These are phyloP conservation scores for Drosophila phalerata DNA, from an alignment of 2,888 invertebrate species.

Conservation along the genomic window DNA sequence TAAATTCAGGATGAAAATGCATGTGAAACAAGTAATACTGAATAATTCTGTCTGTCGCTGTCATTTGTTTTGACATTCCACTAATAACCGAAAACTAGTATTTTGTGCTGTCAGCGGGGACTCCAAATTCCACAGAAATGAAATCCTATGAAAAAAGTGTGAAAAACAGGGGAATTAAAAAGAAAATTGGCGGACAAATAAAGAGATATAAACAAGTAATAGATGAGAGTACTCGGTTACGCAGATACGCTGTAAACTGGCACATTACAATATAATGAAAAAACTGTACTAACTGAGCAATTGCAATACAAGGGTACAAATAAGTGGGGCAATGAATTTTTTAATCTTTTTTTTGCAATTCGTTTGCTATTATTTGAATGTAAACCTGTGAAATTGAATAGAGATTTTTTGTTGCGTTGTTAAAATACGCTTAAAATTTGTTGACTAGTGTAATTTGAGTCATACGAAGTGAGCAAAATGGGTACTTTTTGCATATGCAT, in stretches of 20 bases:
- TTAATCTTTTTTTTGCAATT: not conserved
- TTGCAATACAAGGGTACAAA: not conserved
- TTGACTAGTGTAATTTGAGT: conserved; percentile 65
- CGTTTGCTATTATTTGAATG: conserved; percentile 3
- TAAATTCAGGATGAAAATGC: not conserved
- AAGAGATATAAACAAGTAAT: not conserved
- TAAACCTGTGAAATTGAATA: not conserved
- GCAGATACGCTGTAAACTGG: conserved; percentile 4
- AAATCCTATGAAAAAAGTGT: conserved; percentile 11
- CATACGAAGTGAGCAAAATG: conserved; percentile 44
- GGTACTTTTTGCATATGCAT: conserved; percentile 65
- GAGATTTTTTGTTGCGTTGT: not conserved
- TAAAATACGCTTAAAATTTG: conserved; percentile 30
- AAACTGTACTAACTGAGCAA: not conserved
- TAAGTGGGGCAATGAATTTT: not conserved
- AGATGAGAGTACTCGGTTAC: not conserved
- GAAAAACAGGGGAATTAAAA: conserved; percentile 15
- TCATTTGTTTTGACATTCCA: conserved; percentile 72
- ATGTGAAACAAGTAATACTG: conserved; percentile 27
- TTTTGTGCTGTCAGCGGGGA: conserved; percentile 45
- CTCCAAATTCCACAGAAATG: conserved; percentile 26
- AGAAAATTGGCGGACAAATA: conserved; percentile 10
- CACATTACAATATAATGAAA: not conserved
- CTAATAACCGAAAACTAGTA: conserved; percentile 73
- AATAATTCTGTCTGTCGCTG: conserved; percentile 38